Evolutionary conservation across 2,113 vertebrate species (phyloP).

Genomic region (Pithys albifrons): DNA sequence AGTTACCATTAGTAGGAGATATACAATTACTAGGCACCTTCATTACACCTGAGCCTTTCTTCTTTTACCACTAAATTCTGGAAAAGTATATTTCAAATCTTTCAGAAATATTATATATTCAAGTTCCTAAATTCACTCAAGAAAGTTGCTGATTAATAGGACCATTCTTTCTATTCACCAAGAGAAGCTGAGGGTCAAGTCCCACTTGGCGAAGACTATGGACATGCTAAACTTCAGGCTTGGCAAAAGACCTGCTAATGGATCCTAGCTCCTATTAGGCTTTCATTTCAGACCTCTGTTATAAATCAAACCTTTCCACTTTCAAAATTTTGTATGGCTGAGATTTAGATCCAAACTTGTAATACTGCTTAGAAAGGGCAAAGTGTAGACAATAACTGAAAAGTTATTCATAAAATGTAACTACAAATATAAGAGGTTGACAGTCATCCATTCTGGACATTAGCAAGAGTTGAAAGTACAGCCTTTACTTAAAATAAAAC

Average conservation of each 20-base stretch:
- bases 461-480: neutral
- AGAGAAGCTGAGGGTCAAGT: neutral
- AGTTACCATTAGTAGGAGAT: neutral
- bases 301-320: neutral
- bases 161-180: neutral
- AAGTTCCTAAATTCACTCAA: neutral
- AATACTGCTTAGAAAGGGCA: neutral
- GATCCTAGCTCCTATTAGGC: neutral
- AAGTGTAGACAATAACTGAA: neutral
- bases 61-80: neutral
- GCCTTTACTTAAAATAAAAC: neutral
- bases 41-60: neutral
- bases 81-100: neutral
- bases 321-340: neutral
- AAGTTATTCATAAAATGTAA: neutral
- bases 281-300: neutral
- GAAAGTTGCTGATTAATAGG: neutral
- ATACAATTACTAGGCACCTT: neutral
- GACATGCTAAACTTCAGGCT: neutral
- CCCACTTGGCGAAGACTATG: neutral
- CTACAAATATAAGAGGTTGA: neutral
- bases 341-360: neutral
- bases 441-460: neutral
- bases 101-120: neutral
- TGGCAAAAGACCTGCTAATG: neutral